Evolutionary conservation across 2,888 invertebrate species (phyloP), one percentile per base, ranked within the genome.

Genomic region (Aphodius sticticus): DNA sequence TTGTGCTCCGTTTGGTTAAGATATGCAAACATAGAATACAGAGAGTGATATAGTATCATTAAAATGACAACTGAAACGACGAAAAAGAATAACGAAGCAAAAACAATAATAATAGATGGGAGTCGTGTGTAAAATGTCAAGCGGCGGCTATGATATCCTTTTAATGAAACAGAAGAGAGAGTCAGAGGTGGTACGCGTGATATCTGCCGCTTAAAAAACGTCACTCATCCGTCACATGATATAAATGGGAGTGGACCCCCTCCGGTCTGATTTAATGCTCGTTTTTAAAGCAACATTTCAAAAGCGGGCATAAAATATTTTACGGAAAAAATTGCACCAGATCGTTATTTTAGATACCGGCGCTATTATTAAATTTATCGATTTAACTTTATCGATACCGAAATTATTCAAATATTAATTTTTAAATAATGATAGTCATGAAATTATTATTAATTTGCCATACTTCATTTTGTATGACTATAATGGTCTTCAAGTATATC

Each of bases 111-210:
- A 74, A 74, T 37, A 15, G 74, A 74, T 74, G 35, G 35, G 26
- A n/a, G n/a, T 74, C 74, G 7, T 74, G 35, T 74, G 74, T 74
- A 74, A 74, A 36, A 74, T 37, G 74, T 74, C 74, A 74, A 74
- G 36, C 74, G 5, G 35, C 12, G 37, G 36, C 74, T 35, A 36
- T 74, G 74, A 74, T 74, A 74, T 74, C 74, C 12, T 74, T 74
- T 74, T 74, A 74, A 74, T 74, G 74, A 74, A 74, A 74, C 74
- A n/a, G n/a, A 37, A 74, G 36, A 36, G 72, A 72, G 74, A n/a
- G 26, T 35, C 35, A 35, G n/a, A 35, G 74, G 37, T 74, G 35
- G 74, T 36, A 35, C n/a, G n/a, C 74, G 74, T 74, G 74, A 74
- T 74, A 74, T 74, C 74, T 37, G 37, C 74, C 74, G 74, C 35